These are phyloP conservation scores for Xerus rutilus DNA, from an alignment of 2,797 vertebrate species.

Conservation along the genomic window DNA sequence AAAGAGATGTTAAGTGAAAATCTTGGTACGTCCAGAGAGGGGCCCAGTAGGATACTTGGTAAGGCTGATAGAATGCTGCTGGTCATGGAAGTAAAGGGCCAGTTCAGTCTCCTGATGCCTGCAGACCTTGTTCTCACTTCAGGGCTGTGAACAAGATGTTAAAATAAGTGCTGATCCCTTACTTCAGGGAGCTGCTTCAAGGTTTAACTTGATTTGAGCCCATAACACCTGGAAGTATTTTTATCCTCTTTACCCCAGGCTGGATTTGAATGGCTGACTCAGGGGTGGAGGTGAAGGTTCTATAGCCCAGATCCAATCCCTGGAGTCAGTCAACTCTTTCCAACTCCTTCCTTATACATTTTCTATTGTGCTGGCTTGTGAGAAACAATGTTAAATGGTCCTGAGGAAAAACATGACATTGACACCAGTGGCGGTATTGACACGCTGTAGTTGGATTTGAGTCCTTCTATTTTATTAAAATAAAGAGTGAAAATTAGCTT, in stretches of 20 bases:
- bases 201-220: constrained; percentile 55
- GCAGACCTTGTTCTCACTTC: constrained; percentile 13
- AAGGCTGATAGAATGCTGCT: background rate
- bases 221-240: constrained; percentile 28
- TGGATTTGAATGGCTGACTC: constrained; percentile 66
- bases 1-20: constrained; percentile 38
- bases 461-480: constrained; percentile 59
- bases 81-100: background rate
- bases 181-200: background rate
- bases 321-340: background rate
- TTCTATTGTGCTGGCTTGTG: constrained; percentile 13
- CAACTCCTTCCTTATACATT: background rate
- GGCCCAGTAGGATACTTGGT: background rate
- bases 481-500: constrained; percentile 66
- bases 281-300: constrained; percentile 48
- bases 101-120: background rate
- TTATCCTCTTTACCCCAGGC: constrained; percentile 30
- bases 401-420: background rate
- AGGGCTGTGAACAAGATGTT: constrained; percentile 22
- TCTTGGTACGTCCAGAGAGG: background rate
- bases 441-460: background rate
- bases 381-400: background rate
- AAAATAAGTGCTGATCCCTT: constrained; percentile 39
- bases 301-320: background rate
- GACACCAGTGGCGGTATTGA: background rate